Conservation (phyloP, 2,797 vertebrate species). For the Selene dorsalis region DNA sequence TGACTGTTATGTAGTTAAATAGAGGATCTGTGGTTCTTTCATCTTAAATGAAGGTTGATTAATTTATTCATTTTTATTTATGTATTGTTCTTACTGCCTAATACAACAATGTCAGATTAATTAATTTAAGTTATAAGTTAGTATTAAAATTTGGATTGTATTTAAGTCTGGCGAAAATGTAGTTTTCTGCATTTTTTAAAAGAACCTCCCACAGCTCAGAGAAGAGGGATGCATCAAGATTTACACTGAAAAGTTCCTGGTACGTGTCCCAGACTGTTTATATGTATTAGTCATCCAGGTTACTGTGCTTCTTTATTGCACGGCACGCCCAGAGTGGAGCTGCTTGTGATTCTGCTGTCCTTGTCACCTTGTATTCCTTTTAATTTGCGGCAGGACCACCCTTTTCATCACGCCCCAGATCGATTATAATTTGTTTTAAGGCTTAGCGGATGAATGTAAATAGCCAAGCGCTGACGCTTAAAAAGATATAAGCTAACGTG, state of each 20-base stretch:
- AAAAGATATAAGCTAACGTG: slow-evolving; percentile 72
- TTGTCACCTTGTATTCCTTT: slow-evolving; percentile 71
- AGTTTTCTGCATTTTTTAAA: slow-evolving; percentile 3
- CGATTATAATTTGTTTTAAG: slow-evolving; percentile 82
- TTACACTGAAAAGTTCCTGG: background rate
- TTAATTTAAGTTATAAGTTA: too few species aligned
- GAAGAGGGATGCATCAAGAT: background rate
- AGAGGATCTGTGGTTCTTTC: background rate
- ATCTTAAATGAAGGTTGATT: background rate
- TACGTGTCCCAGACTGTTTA: background rate
- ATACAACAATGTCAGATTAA: background rate
- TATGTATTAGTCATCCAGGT: background rate
- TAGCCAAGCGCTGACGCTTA: slow-evolving; percentile 66
- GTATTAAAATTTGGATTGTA: background rate
- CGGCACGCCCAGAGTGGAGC: slow-evolving; percentile 14
- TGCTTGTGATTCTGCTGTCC: slow-evolving; percentile 53
- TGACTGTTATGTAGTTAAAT: slow-evolving; percentile 1
- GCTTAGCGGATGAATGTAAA: slow-evolving; percentile 78
- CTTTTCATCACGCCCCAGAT: slow-evolving; percentile 76
- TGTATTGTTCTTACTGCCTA: background rate
- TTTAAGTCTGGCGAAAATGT: background rate
- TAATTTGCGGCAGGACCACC: slow-evolving; percentile 68
- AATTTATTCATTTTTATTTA: background rate
- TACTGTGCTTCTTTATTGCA: slow-evolving; percentile 28
- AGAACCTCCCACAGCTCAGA: background rate